Evolutionary conservation across 2,797 vertebrate genomes (phyloP), one percentile per base, ranked within the genome.

Genomic region (Loris lydekkerianus): DNA sequence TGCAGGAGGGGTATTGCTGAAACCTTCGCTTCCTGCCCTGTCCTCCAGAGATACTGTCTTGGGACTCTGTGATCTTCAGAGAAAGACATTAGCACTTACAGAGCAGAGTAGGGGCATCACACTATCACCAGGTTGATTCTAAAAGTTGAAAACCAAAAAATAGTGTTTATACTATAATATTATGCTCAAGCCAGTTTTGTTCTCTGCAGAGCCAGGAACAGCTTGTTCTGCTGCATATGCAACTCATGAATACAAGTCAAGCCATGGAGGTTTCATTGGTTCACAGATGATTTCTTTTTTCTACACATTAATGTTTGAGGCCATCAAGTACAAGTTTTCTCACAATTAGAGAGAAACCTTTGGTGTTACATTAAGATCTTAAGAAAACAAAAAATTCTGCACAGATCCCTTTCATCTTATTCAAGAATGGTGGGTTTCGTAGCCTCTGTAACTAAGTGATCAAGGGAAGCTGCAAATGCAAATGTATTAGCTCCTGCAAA

Each of bases 271-370:
- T 27, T 67, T 40, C 69, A 17, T 25, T 25, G 17, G 49, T 27
- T 87, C 86, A 60, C 4, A 10, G 43, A 56, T 0, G 13, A 69
- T 81, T 27, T 60, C 75, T 53, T 7, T 37, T 20, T 8, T 10
- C 3, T 53, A 17, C 13, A 14, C 7, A 1, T 56, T 60, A 29
- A 73, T 56, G 61, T 87, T 88, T 67, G 93, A 76, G 77, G 72
- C 29, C 17, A 72, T 76, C 15, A 29, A 72, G 53, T 67, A 43
- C 14, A 83, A 27, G 60, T 61, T 78, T 75, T 83, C 70, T 92
- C 65, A 86, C 65, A 92, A 75, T 60, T 73, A 94, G 56, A 21
- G 37, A 84, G 67, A 85, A 76, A 70, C 7, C 5, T 46, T 67
- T 75, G 56, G 21, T 56, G 60, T 86, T 23, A n/a, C 20, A 53